These are phyloP conservation scores for Aquatica leii DNA, from an alignment of 2,888 invertebrate species.

Conservation along the genomic window DNA sequence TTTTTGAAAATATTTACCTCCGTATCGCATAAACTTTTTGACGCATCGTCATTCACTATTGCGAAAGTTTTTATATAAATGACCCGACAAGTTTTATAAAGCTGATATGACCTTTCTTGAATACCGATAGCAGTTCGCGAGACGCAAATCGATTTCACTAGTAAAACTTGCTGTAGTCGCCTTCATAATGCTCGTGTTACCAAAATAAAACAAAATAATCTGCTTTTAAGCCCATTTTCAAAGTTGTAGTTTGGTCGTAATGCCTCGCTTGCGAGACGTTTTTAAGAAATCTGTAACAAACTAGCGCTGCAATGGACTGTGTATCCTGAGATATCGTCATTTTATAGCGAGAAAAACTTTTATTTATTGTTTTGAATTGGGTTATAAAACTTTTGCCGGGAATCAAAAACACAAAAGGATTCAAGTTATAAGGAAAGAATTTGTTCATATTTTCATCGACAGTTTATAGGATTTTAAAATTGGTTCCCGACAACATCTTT, in stretches of 20 bases:
- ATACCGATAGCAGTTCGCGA: slow-evolving; percentile 34
- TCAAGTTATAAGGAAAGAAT: slow-evolving; percentile 16
- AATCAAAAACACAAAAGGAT: slow-evolving; percentile 24
- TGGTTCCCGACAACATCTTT: too few species aligned
- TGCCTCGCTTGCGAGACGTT: slow-evolving; percentile 25
- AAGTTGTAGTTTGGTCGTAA: slow-evolving; percentile 30
- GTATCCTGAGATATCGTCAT: slow-evolving; percentile 32
- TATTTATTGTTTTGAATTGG: slow-evolving; percentile 33
- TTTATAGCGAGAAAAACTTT: slow-evolving; percentile 32
- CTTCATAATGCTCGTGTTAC: slow-evolving; percentile 6
- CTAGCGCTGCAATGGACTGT: slow-evolving; percentile 34
- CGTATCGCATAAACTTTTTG: slow-evolving; percentile 33
- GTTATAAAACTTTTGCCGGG: slow-evolving; percentile 26
- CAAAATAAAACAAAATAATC: slow-evolving; percentile 29
- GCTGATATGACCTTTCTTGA: slow-evolving; percentile 31
- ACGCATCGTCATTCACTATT: slow-evolving; percentile 33
- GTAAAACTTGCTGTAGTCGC: slow-evolving; percentile 20
- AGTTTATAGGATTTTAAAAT: slow-evolving; percentile 2
- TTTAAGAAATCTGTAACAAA: slow-evolving; percentile 33
- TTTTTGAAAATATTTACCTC: slow-evolving; percentile 19
- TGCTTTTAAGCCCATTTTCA: slow-evolving; percentile 25
- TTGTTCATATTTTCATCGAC: neutral
- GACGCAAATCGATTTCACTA: slow-evolving; percentile 26
- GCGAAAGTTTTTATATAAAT: slow-evolving; percentile 34
- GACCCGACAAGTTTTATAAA: slow-evolving; percentile 35